Evolutionary conservation across 2,797 vertebrate species (phyloP).

Genomic region (Sebastes steindachneri): DNA sequence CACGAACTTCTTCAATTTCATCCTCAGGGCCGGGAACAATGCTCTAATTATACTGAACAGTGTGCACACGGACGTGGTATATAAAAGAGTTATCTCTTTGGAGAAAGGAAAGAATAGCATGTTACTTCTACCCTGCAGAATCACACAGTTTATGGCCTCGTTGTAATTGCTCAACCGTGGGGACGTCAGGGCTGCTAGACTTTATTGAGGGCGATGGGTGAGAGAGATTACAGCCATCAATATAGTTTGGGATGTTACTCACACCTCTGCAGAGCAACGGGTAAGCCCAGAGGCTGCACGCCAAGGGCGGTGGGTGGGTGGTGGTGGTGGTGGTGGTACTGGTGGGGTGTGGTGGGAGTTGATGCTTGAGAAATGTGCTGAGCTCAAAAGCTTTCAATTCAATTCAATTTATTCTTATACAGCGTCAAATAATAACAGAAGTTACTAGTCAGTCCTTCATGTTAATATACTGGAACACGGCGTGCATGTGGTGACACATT

Average conservation of each 20-base stretch:
- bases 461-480: slow-evolving; percentile 15
- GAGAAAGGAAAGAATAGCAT: slow-evolving; percentile 8
- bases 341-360: background rate
- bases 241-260: slow-evolving; percentile 60
- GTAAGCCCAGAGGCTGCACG: slow-evolving; percentile 32
- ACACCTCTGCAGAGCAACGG: slow-evolving; percentile 24
- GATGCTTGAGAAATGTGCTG: background rate
- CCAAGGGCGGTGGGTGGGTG: background rate
- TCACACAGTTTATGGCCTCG: slow-evolving; percentile 33
- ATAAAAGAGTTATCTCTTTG: background rate
- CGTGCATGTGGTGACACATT: background rate
- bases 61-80: background rate
- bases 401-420: no score
- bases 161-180: slow-evolving; percentile 36
- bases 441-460: background rate
- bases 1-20: background rate
- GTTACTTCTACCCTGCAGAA: slow-evolving; percentile 9
- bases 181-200: slow-evolving; percentile 27
- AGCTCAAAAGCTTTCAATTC: no score
- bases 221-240: slow-evolving; percentile 57
- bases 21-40: background rate
- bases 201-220: slow-evolving; percentile 40
- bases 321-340: no score
- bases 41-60: slow-evolving; percentile 6
- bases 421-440: no score